phyloP scores from a whole-genome alignment of 2,888 invertebrate species.

The Podabrus alpinus region DNA sequence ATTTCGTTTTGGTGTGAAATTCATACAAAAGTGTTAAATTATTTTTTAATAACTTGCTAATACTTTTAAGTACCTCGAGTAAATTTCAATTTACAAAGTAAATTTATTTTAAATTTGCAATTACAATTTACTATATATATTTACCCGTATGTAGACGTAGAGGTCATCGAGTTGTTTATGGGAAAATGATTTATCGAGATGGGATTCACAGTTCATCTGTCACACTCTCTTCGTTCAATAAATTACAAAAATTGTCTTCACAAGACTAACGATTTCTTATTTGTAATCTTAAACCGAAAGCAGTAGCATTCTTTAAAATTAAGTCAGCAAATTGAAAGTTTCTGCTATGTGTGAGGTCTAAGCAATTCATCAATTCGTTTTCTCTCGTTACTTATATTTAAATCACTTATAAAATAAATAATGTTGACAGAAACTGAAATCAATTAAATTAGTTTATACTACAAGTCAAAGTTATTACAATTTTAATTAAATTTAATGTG shows the following conservation, averaged over 20 bases:
- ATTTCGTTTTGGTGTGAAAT: conserved; percentile 11
- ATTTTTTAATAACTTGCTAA: not conserved
- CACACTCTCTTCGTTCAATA: conserved; percentile 22
- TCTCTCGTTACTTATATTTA: conserved; percentile 22
- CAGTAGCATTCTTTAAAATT: not conserved
- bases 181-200: conserved; percentile 54
- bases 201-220: conserved; percentile 56
- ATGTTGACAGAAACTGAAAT: conserved; percentile 26
- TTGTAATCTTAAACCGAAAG: not conserved
- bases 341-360: conserved; percentile 21
- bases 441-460: conserved; percentile 27
- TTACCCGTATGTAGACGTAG: not conserved
- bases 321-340: not conserved
- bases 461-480: conserved; percentile 19
- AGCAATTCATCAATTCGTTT: conserved; percentile 7
- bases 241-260: conserved; percentile 11
- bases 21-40: conserved; percentile 2
- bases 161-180: conserved; percentile 38
- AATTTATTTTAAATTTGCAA: not conserved
- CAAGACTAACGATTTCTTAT: conserved; percentile 1
- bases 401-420: conserved; percentile 29
- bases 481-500: conserved; percentile 27
- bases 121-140: not conserved
- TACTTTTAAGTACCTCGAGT: not conserved
- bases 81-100: not conserved